These are phyloP conservation scores for Toxotes chatareus DNA, from an alignment of 2,113 vertebrate species.

Conservation along the genomic window DNA sequence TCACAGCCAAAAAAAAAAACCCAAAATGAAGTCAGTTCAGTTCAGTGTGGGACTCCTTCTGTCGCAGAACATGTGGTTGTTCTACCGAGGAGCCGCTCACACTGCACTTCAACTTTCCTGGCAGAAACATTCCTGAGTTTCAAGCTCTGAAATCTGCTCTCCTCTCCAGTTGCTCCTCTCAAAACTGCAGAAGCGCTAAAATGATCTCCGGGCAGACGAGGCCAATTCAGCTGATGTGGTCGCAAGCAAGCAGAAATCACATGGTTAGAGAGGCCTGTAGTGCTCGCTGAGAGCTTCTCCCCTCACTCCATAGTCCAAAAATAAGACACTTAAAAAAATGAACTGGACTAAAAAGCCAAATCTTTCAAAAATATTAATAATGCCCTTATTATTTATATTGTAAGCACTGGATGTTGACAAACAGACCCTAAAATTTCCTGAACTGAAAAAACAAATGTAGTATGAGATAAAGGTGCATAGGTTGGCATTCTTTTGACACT, in stretches of 20 bases:
- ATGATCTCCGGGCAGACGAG: conserved; percentile 42
- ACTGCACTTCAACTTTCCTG: conserved; percentile 58
- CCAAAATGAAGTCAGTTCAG: neutral
- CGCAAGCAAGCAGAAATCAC: conserved; percentile 38
- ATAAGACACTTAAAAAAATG: conserved; percentile 68
- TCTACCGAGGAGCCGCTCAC: conserved; percentile 42
- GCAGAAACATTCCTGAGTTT: conserved; percentile 74
- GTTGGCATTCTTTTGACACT: conserved; percentile 69
- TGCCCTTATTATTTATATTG: conserved; percentile 64
- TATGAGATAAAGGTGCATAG: conserved; percentile 76
- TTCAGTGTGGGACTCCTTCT: conserved; percentile 3
- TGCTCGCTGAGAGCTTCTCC: neutral
- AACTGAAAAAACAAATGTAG: conserved; percentile 41
- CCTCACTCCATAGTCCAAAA: conserved; percentile 34
- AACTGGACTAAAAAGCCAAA: conserved; percentile 27
- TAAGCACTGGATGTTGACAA: conserved; percentile 27
- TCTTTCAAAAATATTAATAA: conserved; percentile 52
- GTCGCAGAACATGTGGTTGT: conserved; percentile 17
- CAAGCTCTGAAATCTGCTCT: conserved; percentile 67
- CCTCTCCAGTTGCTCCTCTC: conserved; percentile 71
- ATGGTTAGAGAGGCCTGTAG: conserved; percentile 16
- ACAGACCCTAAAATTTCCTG: neutral
- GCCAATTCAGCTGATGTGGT: conserved; percentile 45
- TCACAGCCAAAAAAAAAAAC: conserved; percentile 13
- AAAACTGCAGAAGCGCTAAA: conserved; percentile 67